Percentiles rank a stretch among this genome's conserved stretches.
These are phyloP conservation scores for Erpornis zantholeuca DNA, from an alignment of 2,113 vertebrate genomes.

Conservation along the genomic window DNA sequence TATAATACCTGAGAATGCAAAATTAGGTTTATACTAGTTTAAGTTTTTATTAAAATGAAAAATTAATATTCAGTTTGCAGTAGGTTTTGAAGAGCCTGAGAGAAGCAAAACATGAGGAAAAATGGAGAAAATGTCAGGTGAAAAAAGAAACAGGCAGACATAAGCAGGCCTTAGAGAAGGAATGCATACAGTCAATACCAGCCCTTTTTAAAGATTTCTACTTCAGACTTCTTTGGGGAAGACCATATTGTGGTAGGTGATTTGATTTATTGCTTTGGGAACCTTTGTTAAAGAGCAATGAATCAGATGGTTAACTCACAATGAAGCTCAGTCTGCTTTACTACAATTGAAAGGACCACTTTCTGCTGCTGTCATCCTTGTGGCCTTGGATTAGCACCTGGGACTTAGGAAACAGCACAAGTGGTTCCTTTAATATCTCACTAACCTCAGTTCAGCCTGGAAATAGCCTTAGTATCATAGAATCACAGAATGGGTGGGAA, in stretches of 20 bases:
- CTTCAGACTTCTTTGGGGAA: neutral
- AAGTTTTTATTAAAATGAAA: neutral
- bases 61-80: neutral
- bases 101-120: neutral
- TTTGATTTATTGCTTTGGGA: neutral
- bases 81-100: neutral
- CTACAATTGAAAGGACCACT: neutral
- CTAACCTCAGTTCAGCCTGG: neutral
- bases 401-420: neutral
- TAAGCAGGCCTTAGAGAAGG: neutral
- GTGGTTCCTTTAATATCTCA: neutral
- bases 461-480: neutral
- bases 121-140: neutral
- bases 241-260: neutral
- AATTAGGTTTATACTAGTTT: neutral
- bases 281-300: neutral
- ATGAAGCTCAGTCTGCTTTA: neutral
- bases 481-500: neutral
- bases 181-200: neutral
- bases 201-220: neutral
- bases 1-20: neutral
- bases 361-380: neutral
- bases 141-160: neutral
- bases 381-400: neutral
- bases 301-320: neutral